Evolutionary conservation across 2,113 vertebrate genomes (phyloP).

Genomic region (Trematocara unimaculatum): DNA sequence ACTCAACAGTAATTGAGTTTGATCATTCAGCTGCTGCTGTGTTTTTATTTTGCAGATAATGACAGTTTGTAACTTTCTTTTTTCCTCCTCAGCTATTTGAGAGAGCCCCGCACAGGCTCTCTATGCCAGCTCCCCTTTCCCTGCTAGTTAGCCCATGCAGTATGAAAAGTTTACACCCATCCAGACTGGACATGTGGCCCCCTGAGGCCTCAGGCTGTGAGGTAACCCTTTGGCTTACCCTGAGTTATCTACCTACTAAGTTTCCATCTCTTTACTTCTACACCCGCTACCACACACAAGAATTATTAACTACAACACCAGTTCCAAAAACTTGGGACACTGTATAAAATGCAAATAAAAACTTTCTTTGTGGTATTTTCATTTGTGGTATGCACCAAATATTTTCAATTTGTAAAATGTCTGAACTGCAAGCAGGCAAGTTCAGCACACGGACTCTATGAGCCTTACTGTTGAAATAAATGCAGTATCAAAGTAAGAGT

Average conservation of each 20-base stretch:
- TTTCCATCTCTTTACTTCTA: conserved; percentile 5
- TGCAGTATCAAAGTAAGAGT: background rate
- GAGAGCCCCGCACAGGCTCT: conserved; percentile 69
- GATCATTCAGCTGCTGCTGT: background rate
- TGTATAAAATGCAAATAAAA: background rate
- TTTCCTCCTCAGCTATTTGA: conserved; percentile 81
- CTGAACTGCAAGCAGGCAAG: background rate
- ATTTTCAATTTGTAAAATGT: background rate
- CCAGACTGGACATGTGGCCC: conserved; percentile 70
- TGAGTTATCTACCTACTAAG: conserved; percentile 44
- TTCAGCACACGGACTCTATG: background rate
- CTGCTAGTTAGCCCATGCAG: conserved; percentile 63
- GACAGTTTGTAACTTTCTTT: background rate
- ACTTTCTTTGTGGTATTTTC: background rate
- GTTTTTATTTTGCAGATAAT: background rate
- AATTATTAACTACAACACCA: background rate
- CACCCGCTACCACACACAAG: conserved; percentile 26
- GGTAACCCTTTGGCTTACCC: conserved; percentile 71
- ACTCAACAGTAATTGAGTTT: background rate
- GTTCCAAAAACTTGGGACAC: background rate
- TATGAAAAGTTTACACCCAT: conserved; percentile 65
- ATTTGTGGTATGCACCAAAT: background rate
- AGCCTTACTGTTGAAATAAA: background rate
- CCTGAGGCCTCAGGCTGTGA: conserved; percentile 74
- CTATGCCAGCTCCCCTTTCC: conserved; percentile 63